Conservation (phyloP, 2,888 invertebrate species). For the Catonia carolina region DNA sequence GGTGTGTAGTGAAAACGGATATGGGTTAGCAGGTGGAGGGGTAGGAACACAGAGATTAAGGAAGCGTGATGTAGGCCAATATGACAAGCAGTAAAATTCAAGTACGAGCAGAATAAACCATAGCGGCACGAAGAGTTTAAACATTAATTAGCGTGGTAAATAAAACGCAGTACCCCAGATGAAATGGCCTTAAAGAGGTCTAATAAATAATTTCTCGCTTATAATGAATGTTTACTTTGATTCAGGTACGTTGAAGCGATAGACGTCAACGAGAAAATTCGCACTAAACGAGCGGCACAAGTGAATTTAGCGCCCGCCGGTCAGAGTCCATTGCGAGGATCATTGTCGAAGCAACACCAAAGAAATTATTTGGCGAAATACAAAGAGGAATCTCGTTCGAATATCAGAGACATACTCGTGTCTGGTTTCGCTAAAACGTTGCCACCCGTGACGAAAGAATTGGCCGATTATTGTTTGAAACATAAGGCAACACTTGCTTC, state of each 20-base stretch:
- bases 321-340: neutral
- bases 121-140: no score
- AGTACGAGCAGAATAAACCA: no score
- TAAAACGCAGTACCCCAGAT: no score
- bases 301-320: neutral
- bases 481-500: slow-evolving; percentile 26
- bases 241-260: slow-evolving; percentile 41
- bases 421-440: slow-evolving; percentile 47
- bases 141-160: no score
- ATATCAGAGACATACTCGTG: slow-evolving; percentile 45
- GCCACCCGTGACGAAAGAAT: slow-evolving; percentile 46
- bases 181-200: no score
- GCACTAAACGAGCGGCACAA: neutral
- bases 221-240: no score
- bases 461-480: slow-evolving; percentile 41
- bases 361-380: neutral
- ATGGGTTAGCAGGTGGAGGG: no score
- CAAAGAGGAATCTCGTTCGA: neutral
- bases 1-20: no score
- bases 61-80: no score
- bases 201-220: no score
- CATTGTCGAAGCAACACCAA: neutral
- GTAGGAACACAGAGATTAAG: no score
- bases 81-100: no score
- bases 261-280: slow-evolving; percentile 43